phyloP scores from a whole-genome alignment of 2,888 invertebrate species.

The Apomyelois bistriatella region DNA sequence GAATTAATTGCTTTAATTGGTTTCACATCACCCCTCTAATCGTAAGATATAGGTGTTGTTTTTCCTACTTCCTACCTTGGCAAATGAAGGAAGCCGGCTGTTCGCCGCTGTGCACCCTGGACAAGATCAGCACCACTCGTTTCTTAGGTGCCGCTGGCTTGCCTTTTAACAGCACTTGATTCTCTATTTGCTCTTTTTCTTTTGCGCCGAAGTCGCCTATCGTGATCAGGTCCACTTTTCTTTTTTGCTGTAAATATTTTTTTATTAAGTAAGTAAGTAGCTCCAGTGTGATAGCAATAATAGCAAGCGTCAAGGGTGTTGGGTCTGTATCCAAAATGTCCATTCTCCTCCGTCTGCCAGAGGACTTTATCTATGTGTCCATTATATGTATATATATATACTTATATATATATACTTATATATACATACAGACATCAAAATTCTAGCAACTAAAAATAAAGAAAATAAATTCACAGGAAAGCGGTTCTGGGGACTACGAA shows the following conservation, averaged over 20 bases:
- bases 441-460: too few relatives aligned
- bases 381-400: too few relatives aligned
- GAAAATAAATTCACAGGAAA: too few relatives aligned
- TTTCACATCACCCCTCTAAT: too few relatives aligned
- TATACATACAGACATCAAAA: too few relatives aligned
- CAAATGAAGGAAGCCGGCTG: constrained; percentile 96
- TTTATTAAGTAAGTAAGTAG: neutral
- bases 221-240: constrained; percentile 93
- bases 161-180: constrained; percentile 67
- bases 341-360: too few relatives aligned
- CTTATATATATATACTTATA: too few relatives aligned
- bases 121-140: constrained; percentile 90
- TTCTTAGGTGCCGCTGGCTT: constrained; percentile 64
- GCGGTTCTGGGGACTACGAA: too few relatives aligned
- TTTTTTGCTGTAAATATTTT: constrained; percentile 87
- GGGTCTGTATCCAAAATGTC: too few relatives aligned
- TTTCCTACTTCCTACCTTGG: constrained; percentile 81
- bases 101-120: constrained; percentile 96
- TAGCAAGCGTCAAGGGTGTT: too few relatives aligned
- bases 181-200: constrained; percentile 44
- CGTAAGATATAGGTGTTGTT: neutral
- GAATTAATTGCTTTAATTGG: too few relatives aligned
- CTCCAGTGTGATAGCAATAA: neutral
- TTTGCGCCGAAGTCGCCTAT: constrained; percentile 81
- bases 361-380: too few relatives aligned